phyloP scores from a whole-genome alignment of 2,888 invertebrate genomes.

The Tethea ocularis region DNA sequence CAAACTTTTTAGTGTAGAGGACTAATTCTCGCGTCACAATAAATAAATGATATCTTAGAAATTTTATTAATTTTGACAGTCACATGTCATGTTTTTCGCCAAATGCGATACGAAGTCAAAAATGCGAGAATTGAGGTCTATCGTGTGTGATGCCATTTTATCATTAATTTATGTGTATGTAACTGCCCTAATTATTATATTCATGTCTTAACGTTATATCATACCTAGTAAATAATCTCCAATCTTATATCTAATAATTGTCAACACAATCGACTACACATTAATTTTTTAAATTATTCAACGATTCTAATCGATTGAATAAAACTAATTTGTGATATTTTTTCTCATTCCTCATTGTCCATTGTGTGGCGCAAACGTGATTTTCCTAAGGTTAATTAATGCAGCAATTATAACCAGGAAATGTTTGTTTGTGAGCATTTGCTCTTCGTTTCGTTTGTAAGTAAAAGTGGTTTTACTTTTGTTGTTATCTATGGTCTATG shows the following conservation, averaged over 20 bases:
- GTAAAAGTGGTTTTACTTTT: conserved; percentile 28
- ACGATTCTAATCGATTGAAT: conserved; percentile 26
- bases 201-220: no score
- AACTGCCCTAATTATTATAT: no score
- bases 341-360: conserved; percentile 33
- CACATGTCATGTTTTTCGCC: no score
- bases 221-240: not conserved
- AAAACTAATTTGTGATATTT: conserved; percentile 39
- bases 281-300: conserved; percentile 17
- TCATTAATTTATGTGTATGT: no score
- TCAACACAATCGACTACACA: conserved; percentile 29
- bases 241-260: conserved; percentile 30
- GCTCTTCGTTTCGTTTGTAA: conserved; percentile 24
- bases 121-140: no score
- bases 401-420: conserved; percentile 10
- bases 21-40: no score
- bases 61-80: no score
- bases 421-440: conserved; percentile 17
- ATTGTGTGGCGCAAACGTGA: conserved; percentile 42
- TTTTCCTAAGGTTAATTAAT: conserved; percentile 16
- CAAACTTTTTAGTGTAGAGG: no score
- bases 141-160: no score
- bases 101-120: no score
- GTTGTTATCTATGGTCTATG: not conserved
- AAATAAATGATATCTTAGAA: no score